Conservation (phyloP, 2,888 invertebrate species). For the Drosophila cyrtoloma region DNA sequence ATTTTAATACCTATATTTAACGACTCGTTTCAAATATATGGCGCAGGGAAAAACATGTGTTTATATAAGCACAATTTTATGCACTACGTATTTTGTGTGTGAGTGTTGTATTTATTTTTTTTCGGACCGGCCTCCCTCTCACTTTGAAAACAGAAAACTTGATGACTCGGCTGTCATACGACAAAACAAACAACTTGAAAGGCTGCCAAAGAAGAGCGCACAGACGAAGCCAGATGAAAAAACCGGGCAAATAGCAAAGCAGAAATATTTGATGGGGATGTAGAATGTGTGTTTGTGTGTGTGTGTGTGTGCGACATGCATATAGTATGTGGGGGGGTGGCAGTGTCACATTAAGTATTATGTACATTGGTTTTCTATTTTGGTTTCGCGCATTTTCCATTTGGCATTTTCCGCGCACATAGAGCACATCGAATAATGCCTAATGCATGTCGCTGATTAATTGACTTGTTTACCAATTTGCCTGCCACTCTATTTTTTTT, state of each 20-base stretch:
- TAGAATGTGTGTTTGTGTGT: neutral
- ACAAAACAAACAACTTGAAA: slow-evolving; percentile 35
- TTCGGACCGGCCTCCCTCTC: slow-evolving; percentile 41
- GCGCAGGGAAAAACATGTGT: slow-evolving; percentile 27
- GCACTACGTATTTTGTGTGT: neutral
- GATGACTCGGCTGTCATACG: slow-evolving; percentile 6
- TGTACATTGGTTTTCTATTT: slow-evolving; percentile 27
- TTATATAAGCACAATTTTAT: slow-evolving; percentile 13
- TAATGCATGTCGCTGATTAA: slow-evolving; percentile 58
- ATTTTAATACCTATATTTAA: slow-evolving; percentile 18
- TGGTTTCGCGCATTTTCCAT: slow-evolving; percentile 9
- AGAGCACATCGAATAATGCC: slow-evolving; percentile 36
- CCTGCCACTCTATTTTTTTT: slow-evolving; percentile 10
- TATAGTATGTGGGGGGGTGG: slow-evolving; percentile 1
- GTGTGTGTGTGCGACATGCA: neutral
- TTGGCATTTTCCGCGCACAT: slow-evolving; percentile 18
- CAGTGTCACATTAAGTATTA: slow-evolving; percentile 23
- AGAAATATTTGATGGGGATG: slow-evolving; percentile 15
- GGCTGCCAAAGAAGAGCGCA: slow-evolving; percentile 31
- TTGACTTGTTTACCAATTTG: slow-evolving; percentile 66
- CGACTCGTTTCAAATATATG: slow-evolving; percentile 37
- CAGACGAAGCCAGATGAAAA: neutral
- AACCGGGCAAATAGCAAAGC: slow-evolving; percentile 2
- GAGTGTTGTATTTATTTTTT: slow-evolving; percentile 1
- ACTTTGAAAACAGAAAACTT: slow-evolving; percentile 1